Conservation (phyloP, 2,888 invertebrate species). For the Achlya flavicornis region DNA sequence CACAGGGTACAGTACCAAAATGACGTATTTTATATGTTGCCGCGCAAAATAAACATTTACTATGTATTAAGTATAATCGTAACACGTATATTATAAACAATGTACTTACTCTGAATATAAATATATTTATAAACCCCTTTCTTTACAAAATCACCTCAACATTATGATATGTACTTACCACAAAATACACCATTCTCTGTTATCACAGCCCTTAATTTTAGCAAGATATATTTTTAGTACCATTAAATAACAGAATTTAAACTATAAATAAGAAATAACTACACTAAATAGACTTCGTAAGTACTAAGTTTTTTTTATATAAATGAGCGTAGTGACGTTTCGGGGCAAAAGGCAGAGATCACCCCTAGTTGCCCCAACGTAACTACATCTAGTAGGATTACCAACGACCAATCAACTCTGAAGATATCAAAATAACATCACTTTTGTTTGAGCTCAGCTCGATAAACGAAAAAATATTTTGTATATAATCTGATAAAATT, state of each 20-base stretch:
- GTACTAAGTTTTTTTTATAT: conserved; percentile 46
- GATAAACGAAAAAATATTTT: neutral
- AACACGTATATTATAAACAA: neutral
- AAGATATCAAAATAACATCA: conserved; percentile 36
- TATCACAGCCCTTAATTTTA: conserved; percentile 78
- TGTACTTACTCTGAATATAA: neutral
- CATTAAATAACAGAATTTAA: conserved; percentile 71
- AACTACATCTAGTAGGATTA: neutral
- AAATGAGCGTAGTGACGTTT: conserved; percentile 22
- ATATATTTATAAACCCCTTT: neutral
- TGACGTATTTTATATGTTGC: conserved; percentile 4
- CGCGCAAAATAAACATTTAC: conserved; percentile 4
- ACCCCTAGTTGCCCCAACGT: neutral
- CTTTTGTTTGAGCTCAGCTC: conserved; percentile 40
- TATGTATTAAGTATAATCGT: neutral
- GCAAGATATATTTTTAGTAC: conserved; percentile 54
- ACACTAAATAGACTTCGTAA: conserved; percentile 47
- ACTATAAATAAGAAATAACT: conserved; percentile 60
- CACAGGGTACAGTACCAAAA: neutral
- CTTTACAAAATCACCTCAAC: conserved; percentile 34
- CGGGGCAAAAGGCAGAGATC: conserved; percentile 10
- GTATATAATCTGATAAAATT: neutral
- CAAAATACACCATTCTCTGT: conserved; percentile 64
- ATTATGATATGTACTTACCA: conserved; percentile 59
- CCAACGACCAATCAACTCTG: neutral